A percentile compares a stretch with the other conserved stretches of the same genome.
Evolutionary conservation across 2,888 invertebrate species (phyloP).

Genomic region (Caenorhabditis wallacei): DNA sequence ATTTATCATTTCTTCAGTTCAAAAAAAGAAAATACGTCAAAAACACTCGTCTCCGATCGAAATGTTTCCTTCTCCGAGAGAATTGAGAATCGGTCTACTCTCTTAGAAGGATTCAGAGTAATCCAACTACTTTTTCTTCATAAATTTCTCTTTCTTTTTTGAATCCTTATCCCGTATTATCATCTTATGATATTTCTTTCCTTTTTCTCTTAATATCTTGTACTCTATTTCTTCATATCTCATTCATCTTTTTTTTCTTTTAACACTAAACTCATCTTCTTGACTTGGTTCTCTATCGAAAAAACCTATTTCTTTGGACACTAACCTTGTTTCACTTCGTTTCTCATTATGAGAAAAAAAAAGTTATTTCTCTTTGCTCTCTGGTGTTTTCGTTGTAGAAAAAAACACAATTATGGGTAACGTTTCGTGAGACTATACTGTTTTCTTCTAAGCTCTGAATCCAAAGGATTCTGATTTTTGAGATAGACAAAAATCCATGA

Average conservation of each 20-base stretch:
- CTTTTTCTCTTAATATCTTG: background rate
- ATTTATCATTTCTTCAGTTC: background rate
- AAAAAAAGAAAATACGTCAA: constrained; percentile 21
- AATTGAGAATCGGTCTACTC: background rate
- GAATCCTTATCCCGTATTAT: background rate
- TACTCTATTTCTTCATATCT: background rate
- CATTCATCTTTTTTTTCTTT: background rate
- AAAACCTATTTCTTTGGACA: constrained; percentile 12
- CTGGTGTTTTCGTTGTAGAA: constrained; percentile 2
- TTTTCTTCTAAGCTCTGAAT: background rate
- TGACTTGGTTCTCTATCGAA: background rate
- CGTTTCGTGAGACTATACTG: background rate
- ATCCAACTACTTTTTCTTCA: background rate
- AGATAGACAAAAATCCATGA: background rate
- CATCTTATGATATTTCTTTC: background rate
- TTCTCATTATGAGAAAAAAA: constrained; percentile 9
- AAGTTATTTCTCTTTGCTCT: constrained; percentile 4
- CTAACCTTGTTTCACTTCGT: constrained; percentile 12
- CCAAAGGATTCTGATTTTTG: background rate
- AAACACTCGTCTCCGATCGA: constrained; percentile 14
- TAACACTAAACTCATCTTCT: constrained; percentile 5
- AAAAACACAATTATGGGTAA: constrained; percentile 16
- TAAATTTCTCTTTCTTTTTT: background rate
- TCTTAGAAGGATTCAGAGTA: background rate
- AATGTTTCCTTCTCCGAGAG: background rate